A percentile compares a stretch with the other conserved stretches of the same genome.
These are phyloP conservation scores for Drosophila chauvacae DNA, from an alignment of 1,140 invertebrate species.

Conservation along the genomic window DNA sequence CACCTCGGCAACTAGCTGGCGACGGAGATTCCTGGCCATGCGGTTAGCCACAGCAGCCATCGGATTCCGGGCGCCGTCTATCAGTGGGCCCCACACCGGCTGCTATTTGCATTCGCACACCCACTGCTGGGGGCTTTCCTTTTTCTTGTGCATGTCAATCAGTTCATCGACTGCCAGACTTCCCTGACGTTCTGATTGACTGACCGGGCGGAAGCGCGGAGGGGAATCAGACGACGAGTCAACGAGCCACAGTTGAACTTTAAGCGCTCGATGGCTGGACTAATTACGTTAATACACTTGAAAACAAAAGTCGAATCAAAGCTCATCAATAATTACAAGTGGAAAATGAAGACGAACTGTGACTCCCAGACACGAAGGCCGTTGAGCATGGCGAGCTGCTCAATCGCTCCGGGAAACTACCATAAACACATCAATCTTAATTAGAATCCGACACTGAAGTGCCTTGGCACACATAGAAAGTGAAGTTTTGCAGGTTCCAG, in stretches of 20 bases:
- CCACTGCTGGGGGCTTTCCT: slow-evolving; percentile 10
- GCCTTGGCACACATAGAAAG: slow-evolving; percentile 49
- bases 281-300: slow-evolving; percentile 58
- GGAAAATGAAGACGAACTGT: slow-evolving; percentile 28
- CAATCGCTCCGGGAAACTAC: slow-evolving; percentile 16
- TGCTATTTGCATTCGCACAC: slow-evolving; percentile 51
- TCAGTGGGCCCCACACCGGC: slow-evolving; percentile 31
- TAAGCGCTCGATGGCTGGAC: slow-evolving; percentile 22
- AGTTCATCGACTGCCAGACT: slow-evolving; percentile 37
- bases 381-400: slow-evolving; percentile 15
- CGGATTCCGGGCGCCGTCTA: slow-evolving; percentile 14
- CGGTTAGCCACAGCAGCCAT: slow-evolving; percentile 52
- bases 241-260: slow-evolving; percentile 26
- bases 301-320: slow-evolving; percentile 48
- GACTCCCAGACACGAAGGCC: slow-evolving; percentile 30
- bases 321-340: slow-evolving; percentile 56
- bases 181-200: slow-evolving; percentile 49
- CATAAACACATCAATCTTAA: slow-evolving; percentile 80
- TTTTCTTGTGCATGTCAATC: slow-evolving; percentile 60
- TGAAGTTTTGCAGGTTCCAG: slow-evolving; percentile 36
- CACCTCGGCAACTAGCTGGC: slow-evolving; percentile 21
- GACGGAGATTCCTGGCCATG: slow-evolving; percentile 36
- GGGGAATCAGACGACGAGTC: not conserved
- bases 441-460: slow-evolving; percentile 67
- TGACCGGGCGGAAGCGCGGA: not conserved